A percentile compares a stretch with the other conserved stretches of the same genome.
These are phyloP conservation scores for Danio kyathit DNA, from an alignment of 2,797 vertebrate genomes.

Conservation along the genomic window DNA sequence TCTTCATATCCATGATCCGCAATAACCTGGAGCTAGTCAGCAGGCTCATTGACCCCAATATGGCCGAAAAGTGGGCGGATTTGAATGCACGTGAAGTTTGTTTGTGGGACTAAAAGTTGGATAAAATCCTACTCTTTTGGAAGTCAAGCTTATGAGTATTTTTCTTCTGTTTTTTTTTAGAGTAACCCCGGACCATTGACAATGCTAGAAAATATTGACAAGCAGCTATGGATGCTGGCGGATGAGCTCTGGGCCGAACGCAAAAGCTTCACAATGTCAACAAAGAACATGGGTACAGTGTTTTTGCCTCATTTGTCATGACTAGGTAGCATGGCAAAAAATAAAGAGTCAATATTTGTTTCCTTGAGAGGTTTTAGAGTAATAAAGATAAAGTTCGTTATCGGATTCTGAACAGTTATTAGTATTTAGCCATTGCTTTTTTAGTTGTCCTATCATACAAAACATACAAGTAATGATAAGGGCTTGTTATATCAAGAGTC, in stretches of 20 bases:
- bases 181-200: slow-evolving; percentile 73
- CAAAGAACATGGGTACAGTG: slow-evolving; percentile 80
- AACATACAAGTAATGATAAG: not conserved
- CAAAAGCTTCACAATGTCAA: slow-evolving; percentile 76
- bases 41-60: slow-evolving; percentile 74
- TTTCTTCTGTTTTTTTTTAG: slow-evolving; percentile 64
- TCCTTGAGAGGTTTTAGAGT: not conserved
- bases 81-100: slow-evolving; percentile 72
- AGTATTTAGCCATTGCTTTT: not conserved
- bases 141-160: not conserved
- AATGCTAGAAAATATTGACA: slow-evolving; percentile 78
- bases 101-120: not conserved
- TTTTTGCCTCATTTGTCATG: not conserved
- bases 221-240: slow-evolving; percentile 75
- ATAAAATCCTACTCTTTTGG: not conserved
- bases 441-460: not conserved
- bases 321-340: not conserved
- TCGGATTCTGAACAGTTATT: not conserved
- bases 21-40: slow-evolving; percentile 77
- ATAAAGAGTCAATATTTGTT: not conserved
- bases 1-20: slow-evolving; percentile 74
- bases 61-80: slow-evolving; percentile 73
- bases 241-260: slow-evolving; percentile 70
- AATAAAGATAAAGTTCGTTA: slow-evolving; percentile 13
- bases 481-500: slow-evolving; percentile 1